Base-by-base conservation (phyloP, 2,888 invertebrate species). In the Tromatobia lineatoria region DNA sequence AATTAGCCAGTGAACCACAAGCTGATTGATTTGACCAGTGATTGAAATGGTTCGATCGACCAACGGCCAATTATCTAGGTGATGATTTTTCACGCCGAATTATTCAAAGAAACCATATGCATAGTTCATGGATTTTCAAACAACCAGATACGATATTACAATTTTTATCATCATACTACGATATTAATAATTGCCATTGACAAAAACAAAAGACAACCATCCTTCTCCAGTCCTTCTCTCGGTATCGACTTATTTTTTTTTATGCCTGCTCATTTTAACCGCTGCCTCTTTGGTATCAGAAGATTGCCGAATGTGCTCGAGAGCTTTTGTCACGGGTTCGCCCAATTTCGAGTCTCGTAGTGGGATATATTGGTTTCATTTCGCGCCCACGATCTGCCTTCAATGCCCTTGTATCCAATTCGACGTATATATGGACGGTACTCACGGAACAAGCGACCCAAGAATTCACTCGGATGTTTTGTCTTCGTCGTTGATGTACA, bases 281-380 rank as follows among this genome's bases (percentile, higher is more conserved):
- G 29, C 15, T 47, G 57, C 0, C 54, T 38, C 11, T 34, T 45
- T 66, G 75, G 42, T 71, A 76, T 50, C n/a, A 45, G 25, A 42
- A 29, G 59, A 23, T 64, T 47, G 69, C 23, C 52, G 52, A 73
- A 80, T 54, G 54, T 52, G 52, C 38, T 29, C 34, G 38, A 59
- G 25, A 54, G 23, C 11, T 45, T 25, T 61, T 73, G 73, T 73
- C 74, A 25, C 75, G 23, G n/a, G 57, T 25, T 23, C 66, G 77
- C 45, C 67, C 61, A 77, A 80, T 82, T 75, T 47, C 73, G 47
- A 38, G 67, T 45, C 67, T 42, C 50, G 11, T 57, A 11, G 2
- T 47, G 45, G 61, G 64, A 84, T 81, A 64, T 81, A 84, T 84
- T 81, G 74, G 81, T 78, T 81, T 57, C 34, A 74, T 74, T 73